A percentile compares a stretch with the other conserved stretches of the same genome.
Evolutionary conservation across 2,888 invertebrate genomes (phyloP).

Genomic region (Sympetrum striolatum): DNA sequence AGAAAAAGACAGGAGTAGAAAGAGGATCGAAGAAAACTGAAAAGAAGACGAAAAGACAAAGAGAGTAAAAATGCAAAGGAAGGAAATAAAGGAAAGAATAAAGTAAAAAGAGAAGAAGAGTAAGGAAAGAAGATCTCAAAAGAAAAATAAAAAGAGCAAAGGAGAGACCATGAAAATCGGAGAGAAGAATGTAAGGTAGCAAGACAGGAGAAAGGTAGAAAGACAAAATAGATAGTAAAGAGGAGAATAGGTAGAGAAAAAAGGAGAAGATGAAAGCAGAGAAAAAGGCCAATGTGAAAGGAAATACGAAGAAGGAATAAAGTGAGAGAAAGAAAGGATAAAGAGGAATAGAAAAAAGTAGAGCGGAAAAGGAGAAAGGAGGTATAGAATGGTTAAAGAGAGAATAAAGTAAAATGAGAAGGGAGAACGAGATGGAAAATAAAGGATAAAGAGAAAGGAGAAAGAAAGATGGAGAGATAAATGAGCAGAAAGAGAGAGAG

Average conservation of each 20-base stretch:
- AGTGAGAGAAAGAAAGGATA: neutral
- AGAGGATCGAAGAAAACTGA: too few relatives aligned
- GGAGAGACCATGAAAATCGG: neutral
- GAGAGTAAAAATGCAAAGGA: too few relatives aligned
- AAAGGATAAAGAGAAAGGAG: neutral
- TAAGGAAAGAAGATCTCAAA: neutral
- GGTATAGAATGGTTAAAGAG: too few relatives aligned
- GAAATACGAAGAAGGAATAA: neutral
- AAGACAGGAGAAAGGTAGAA: neutral
- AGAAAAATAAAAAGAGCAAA: neutral
- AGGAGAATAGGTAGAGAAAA: neutral
- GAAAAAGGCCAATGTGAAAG: neutral
- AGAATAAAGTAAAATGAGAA: neutral
- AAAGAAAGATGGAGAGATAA: neutral
- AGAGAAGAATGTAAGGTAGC: neutral
- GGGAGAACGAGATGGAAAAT: neutral
- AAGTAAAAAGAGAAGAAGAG: too few relatives aligned
- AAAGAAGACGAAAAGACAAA: too few relatives aligned
- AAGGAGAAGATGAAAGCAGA: too few relatives aligned
- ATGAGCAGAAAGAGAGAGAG: neutral
- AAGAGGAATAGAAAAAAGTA: neutral
- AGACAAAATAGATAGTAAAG: neutral
- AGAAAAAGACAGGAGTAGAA: too few relatives aligned
- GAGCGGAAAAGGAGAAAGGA: neutral
- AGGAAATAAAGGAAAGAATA: neutral